These are phyloP conservation scores for Zaprionus lachaisei DNA, from an alignment of 1,140 invertebrate species.

Conservation along the genomic window DNA sequence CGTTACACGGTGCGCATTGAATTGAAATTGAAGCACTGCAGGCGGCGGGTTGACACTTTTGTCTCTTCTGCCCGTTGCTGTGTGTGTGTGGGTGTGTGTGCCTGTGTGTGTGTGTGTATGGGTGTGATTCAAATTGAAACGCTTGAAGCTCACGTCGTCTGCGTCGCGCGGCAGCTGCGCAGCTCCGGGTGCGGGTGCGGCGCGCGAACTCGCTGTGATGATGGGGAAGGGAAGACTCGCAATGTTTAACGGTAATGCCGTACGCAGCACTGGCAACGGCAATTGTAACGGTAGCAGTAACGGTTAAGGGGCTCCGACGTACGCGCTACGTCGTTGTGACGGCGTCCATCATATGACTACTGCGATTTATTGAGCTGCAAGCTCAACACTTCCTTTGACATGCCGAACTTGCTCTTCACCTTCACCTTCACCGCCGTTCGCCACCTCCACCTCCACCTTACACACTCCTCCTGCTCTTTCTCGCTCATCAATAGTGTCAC, in stretches of 20 bases:
- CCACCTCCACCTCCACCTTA: conserved; percentile 1
- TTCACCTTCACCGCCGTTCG: not conserved
- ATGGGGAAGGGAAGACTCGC: not conserved
- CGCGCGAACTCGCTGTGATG: not conserved
- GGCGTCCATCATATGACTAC: conserved; percentile 65
- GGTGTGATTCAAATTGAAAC: conserved; percentile 69
- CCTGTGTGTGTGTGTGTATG: conserved; percentile 16
- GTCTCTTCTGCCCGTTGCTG: conserved; percentile 33
- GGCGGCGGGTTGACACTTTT: conserved; percentile 71
- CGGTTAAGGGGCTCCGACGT: conserved; percentile 16
- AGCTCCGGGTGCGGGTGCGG: conserved; percentile 28
- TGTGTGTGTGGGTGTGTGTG: conserved; percentile 9
- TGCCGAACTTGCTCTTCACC: conserved; percentile 27
- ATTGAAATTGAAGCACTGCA: conserved; percentile 78
- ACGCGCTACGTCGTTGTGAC: conserved; percentile 43
- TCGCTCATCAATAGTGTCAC: not conserved
- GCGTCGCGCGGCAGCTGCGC: conserved; percentile 47
- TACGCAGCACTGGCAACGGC: not conserved
- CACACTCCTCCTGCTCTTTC: conserved; percentile 12
- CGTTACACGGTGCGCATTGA: conserved; percentile 75
- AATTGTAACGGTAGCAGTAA: conserved; percentile 29
- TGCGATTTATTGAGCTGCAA: conserved; percentile 22
- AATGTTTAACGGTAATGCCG: conserved; percentile 25
- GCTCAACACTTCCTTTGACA: conserved; percentile 41
- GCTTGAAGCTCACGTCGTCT: conserved; percentile 74